phyloP scores from a whole-genome alignment of 2,113 vertebrate genomes.

The Hyperoodon ampullatus region DNA sequence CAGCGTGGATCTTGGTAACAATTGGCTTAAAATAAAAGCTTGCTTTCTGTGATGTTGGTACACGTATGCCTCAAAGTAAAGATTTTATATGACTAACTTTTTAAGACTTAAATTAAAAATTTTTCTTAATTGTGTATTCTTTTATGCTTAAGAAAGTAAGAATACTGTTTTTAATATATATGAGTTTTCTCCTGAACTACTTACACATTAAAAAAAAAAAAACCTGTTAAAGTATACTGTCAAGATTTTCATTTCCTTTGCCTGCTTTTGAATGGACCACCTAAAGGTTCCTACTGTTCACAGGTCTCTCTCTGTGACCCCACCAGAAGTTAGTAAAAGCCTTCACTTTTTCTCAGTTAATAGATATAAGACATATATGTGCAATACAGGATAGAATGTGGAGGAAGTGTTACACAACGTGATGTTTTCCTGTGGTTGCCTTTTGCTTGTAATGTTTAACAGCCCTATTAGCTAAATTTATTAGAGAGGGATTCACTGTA shows the following conservation, averaged over 20 bases:
- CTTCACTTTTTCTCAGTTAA: neutral
- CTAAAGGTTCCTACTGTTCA: neutral
- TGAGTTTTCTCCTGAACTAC: neutral
- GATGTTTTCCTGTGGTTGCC: neutral
- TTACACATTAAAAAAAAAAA: neutral
- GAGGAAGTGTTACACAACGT: neutral
- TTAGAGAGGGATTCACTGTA: neutral
- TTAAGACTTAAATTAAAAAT: neutral
- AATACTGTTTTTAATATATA: neutral
- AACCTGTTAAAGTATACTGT: neutral
- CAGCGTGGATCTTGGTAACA: neutral
- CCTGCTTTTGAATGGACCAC: neutral
- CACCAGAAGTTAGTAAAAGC: neutral
- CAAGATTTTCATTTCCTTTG: neutral
- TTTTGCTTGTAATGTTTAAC: neutral
- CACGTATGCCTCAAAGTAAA: neutral
- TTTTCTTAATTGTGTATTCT: neutral
- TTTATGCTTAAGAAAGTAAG: conserved; percentile 3
- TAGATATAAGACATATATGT: neutral
- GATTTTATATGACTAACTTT: neutral
- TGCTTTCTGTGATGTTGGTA: neutral
- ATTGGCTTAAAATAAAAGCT: neutral
- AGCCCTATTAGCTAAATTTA: conserved; percentile 21
- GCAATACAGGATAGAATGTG: neutral
- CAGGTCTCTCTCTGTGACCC: neutral